These are phyloP conservation scores for Cataglyphis albicans DNA, from an alignment of 2,888 invertebrate species.

Conservation along the genomic window DNA sequence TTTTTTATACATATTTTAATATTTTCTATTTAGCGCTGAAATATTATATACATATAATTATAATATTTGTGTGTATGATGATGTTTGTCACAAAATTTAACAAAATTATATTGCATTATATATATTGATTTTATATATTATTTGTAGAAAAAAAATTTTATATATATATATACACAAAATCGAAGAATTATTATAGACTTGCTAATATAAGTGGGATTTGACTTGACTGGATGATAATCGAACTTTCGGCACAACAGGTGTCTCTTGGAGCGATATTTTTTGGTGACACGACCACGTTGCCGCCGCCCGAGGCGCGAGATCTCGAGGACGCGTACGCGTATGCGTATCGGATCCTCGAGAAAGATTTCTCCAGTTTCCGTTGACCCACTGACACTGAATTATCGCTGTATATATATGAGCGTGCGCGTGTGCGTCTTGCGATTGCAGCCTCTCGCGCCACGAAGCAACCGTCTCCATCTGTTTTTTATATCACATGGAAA, in stretches of 20 bases:
- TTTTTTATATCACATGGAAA: slow-evolving; percentile 42
- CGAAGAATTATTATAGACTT: not conserved
- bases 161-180: not conserved
- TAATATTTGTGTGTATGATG: not conserved
- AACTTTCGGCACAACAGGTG: not conserved
- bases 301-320: slow-evolving; percentile 48
- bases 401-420: slow-evolving; percentile 52
- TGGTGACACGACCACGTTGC: not conserved
- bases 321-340: slow-evolving; percentile 63
- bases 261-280: slow-evolving; percentile 6
- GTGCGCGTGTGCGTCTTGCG: slow-evolving; percentile 8
- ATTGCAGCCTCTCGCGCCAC: slow-evolving; percentile 14
- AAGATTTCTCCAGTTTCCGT: slow-evolving; percentile 80
- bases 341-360: slow-evolving; percentile 59
- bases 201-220: not conserved
- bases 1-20: not conserved
- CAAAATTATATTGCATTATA: not conserved
- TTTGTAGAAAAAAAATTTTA: no score
- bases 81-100: not conserved
- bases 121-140: not conserved
- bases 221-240: not conserved
- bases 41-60: no score
- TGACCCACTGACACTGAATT: slow-evolving; percentile 86
- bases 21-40: no score
- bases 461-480: slow-evolving; percentile 2